phyloP scores from a whole-genome alignment of 2,888 invertebrate genomes.

The Tyria jacobaeae region DNA sequence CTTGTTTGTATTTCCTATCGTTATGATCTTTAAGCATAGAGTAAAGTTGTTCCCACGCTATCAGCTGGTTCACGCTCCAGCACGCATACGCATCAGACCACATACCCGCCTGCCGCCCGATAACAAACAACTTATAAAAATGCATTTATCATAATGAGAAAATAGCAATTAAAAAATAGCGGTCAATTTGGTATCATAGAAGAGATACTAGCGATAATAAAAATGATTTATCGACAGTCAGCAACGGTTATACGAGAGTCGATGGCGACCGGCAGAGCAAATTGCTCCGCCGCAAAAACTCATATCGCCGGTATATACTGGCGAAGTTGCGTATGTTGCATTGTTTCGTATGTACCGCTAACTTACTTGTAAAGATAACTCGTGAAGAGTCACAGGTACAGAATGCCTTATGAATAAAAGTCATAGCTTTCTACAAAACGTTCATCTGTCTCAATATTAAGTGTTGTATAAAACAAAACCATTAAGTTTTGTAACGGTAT shows the following conservation, averaged over 20 bases:
- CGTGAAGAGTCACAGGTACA: slow-evolving; percentile 20
- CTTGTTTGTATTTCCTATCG: slow-evolving; percentile 21
- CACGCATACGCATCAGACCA: slow-evolving; percentile 67
- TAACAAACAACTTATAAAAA: slow-evolving; percentile 39
- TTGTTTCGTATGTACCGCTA: slow-evolving; percentile 47
- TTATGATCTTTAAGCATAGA: slow-evolving; percentile 59
- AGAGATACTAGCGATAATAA: slow-evolving; percentile 55
- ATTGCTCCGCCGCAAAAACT: slow-evolving; percentile 70
- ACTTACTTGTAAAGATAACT: slow-evolving; percentile 33
- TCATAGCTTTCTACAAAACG: slow-evolving; percentile 19
- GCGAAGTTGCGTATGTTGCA: slow-evolving; percentile 44
- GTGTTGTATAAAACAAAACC: slow-evolving; percentile 31
- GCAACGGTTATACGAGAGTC: slow-evolving; percentile 54
- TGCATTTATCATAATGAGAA: slow-evolving; percentile 8
- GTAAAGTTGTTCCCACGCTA: slow-evolving; percentile 80
- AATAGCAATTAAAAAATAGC: slow-evolving; percentile 20
- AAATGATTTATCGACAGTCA: slow-evolving; percentile 72
- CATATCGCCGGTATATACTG: slow-evolving; percentile 51
- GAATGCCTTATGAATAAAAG: slow-evolving; percentile 29
- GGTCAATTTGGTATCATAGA: slow-evolving; percentile 30
- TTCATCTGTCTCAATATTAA: slow-evolving; percentile 12
- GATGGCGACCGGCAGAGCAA: slow-evolving; percentile 67
- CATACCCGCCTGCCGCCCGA: slow-evolving; percentile 57
- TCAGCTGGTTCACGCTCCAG: slow-evolving; percentile 79
- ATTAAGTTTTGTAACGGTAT: slow-evolving; percentile 42